These are phyloP conservation scores for Philereme transversata DNA, from an alignment of 2,888 invertebrate genomes.

Conservation along the genomic window DNA sequence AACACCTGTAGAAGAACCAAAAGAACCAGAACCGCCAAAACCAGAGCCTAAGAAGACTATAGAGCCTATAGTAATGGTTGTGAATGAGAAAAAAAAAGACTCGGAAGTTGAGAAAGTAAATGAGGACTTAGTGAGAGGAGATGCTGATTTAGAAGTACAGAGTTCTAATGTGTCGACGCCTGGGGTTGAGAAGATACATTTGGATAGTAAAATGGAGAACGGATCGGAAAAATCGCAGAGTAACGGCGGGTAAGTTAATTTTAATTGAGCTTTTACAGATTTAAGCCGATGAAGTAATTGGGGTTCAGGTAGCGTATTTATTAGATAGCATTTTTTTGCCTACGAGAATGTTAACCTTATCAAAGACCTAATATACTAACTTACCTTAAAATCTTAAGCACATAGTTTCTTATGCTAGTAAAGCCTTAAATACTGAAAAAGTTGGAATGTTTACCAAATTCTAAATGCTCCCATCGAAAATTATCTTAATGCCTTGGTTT, in stretches of 20 bases:
- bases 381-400: too few species aligned
- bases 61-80: constrained; percentile 72
- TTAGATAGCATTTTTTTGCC: too few species aligned
- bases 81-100: constrained; percentile 67
- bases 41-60: constrained; percentile 56
- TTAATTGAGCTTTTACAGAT: not conserved
- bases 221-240: constrained; percentile 73
- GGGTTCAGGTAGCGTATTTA: too few species aligned
- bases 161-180: constrained; percentile 82
- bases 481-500: too few species aligned
- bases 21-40: constrained; percentile 47
- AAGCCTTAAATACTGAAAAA: too few species aligned
- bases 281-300: too few species aligned
- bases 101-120: constrained; percentile 63
- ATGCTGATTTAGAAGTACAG: constrained; percentile 85
- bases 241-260: constrained; percentile 73
- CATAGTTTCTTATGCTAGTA: too few species aligned
- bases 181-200: constrained; percentile 54
- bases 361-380: too few species aligned
- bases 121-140: constrained; percentile 81
- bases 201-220: constrained; percentile 55
- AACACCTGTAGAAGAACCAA: constrained; percentile 75
- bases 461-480: too few species aligned
- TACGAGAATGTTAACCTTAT: too few species aligned
- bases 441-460: too few species aligned